These are phyloP conservation scores for Lophura swinhoii DNA, from an alignment of 2,797 vertebrate genomes.

Conservation along the genomic window DNA sequence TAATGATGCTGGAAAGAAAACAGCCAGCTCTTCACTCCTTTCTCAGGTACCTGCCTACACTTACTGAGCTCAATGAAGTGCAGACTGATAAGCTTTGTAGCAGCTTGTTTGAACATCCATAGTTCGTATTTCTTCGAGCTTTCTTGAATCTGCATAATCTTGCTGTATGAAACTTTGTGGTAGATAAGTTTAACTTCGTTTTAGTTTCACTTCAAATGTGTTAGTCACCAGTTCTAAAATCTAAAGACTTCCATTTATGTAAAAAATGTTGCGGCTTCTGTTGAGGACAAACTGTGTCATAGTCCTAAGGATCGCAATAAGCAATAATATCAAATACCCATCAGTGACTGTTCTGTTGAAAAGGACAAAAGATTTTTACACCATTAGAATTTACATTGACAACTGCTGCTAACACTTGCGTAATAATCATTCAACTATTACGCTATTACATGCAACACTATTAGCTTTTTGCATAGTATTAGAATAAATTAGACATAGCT, in stretches of 20 bases:
- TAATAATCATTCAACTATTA: not conserved
- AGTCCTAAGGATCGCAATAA: not conserved
- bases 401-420: not conserved
- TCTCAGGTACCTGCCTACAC: not conserved
- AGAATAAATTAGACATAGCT: not conserved
- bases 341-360: not conserved
- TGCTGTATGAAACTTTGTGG: not conserved
- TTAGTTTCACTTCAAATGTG: not conserved
- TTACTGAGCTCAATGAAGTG: not conserved
- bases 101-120: not conserved
- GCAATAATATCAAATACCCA: not conserved
- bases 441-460: not conserved
- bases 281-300: not conserved
- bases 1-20: constrained; percentile 11
- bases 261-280: not conserved
- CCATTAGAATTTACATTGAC: not conserved
- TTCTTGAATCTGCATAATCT: not conserved
- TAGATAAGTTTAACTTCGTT: not conserved
- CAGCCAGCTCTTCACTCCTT: not conserved
- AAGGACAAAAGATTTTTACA: not conserved
- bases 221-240: not conserved
- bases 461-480: not conserved
- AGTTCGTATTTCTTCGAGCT: not conserved
- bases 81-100: not conserved
- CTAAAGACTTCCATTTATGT: not conserved